These are phyloP conservation scores for Adrianichthys oophorus DNA, from an alignment of 2,797 vertebrate species.

Conservation along the genomic window DNA sequence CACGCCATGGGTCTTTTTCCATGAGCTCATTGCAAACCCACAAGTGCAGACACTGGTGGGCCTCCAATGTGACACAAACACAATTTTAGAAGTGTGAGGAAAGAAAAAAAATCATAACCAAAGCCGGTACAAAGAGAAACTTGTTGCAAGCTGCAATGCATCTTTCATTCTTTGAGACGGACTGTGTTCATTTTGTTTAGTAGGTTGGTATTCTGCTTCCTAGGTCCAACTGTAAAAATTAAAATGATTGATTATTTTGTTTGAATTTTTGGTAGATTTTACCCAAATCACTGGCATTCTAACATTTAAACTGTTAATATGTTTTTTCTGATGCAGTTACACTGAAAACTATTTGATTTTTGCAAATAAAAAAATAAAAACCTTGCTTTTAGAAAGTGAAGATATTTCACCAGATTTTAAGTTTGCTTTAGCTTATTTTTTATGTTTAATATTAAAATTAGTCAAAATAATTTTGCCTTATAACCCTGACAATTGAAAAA, in stretches of 20 bases:
- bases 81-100: constrained; percentile 61
- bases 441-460: too few relatives aligned
- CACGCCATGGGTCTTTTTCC: constrained; percentile 69
- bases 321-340: too few relatives aligned
- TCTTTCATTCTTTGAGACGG: constrained; percentile 38
- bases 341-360: too few relatives aligned
- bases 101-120: constrained; percentile 46
- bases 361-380: too few relatives aligned
- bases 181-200: constrained; percentile 20
- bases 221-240: constrained; percentile 28
- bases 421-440: too few relatives aligned
- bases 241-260: neutral
- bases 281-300: too few relatives aligned
- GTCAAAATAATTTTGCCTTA: too few relatives aligned
- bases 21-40: constrained; percentile 76
- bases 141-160: constrained; percentile 64
- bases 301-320: too few relatives aligned
- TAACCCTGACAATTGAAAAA: too few relatives aligned
- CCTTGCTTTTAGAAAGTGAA: too few relatives aligned
- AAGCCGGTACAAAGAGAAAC: constrained; percentile 43
- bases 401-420: too few relatives aligned
- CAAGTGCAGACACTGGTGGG: constrained; percentile 59
- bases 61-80: constrained; percentile 68
- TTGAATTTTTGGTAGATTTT: too few relatives aligned
- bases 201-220: constrained; percentile 44